A percentile compares a stretch with the other conserved stretches of the same genome.
Conservation (phyloP, 2,888 invertebrate species). For the Dolichomitus sp. region DNA sequence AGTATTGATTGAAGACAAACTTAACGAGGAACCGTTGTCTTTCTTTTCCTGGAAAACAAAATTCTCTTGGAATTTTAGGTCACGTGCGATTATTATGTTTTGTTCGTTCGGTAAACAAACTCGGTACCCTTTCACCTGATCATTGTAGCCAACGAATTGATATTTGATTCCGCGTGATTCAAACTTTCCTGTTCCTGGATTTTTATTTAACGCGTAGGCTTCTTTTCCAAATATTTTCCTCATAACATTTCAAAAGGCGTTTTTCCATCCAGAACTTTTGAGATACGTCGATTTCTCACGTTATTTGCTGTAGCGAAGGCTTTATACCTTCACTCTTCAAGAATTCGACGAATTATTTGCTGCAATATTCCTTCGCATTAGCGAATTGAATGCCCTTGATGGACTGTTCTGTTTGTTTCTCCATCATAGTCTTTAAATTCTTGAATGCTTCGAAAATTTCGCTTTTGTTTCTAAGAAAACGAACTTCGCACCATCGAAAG, state of each 20-base stretch:
- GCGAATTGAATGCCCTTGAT: conserved; percentile 40
- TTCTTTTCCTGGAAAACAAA: not conserved
- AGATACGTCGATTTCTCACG: conserved; percentile 27
- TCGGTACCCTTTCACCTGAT: conserved; percentile 39
- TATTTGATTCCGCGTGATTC: conserved; percentile 34
- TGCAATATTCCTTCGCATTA: conserved; percentile 35
- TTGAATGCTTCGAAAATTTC: conserved; percentile 27
- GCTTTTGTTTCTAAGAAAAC: conserved; percentile 28
- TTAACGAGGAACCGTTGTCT: no score
- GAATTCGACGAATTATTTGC: conserved; percentile 25
- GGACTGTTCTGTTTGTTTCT: conserved; percentile 61
- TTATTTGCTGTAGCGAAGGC: conserved; percentile 42
- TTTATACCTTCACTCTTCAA: conserved; percentile 26
- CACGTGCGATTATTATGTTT: conserved; percentile 31
- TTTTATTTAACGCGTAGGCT: conserved; percentile 26
- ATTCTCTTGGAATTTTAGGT: conserved; percentile 8
- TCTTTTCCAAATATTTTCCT: conserved; percentile 18
- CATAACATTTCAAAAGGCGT: conserved; percentile 18
- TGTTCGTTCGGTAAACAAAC: conserved; percentile 21
- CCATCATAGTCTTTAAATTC: conserved; percentile 47
- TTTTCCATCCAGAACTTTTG: not conserved
- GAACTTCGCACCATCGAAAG: conserved; percentile 65
- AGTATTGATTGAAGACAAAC: no score
- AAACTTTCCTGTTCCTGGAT: conserved; percentile 45
- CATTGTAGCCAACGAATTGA: conserved; percentile 38